Evolutionary conservation across 2,888 invertebrate species (phyloP).

Genomic region (Beris morrisii): DNA sequence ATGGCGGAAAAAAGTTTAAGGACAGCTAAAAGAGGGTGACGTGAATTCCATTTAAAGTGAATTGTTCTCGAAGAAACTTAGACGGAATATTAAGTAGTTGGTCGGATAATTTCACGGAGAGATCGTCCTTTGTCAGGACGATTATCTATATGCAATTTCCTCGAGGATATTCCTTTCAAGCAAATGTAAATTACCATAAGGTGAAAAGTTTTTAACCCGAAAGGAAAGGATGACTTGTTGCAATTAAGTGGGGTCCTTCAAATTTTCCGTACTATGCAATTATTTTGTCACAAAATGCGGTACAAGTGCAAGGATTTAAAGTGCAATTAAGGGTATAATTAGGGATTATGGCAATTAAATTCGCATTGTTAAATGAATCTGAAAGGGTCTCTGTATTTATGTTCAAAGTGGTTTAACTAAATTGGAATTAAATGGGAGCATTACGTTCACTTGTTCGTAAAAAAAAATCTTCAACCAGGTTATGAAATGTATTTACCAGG

Average conservation of each 20-base stretch:
- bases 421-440: not conserved
- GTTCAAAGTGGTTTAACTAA: not conserved
- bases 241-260: not conserved
- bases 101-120: conserved; percentile 12
- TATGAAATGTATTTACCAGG: no score
- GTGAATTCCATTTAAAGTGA: conserved; percentile 31
- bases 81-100: conserved; percentile 32
- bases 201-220: not conserved
- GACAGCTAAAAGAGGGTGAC: conserved; percentile 4
- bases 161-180: not conserved
- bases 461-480: no score
- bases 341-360: conserved; percentile 30
- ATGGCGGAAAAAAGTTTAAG: conserved; percentile 3
- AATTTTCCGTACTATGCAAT: not conserved
- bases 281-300: not conserved
- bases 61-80: conserved; percentile 19
- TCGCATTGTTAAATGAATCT: conserved; percentile 7
- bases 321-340: conserved; percentile 32
- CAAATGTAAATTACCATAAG: not conserved
- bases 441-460: not conserved
- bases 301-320: conserved; percentile 27
- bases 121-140: not conserved
- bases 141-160: not conserved
- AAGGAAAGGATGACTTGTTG: not conserved
- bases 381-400: not conserved